phyloP scores from a whole-genome alignment of 23 tunicate species.

The Trididemnum clinides region DNA sequence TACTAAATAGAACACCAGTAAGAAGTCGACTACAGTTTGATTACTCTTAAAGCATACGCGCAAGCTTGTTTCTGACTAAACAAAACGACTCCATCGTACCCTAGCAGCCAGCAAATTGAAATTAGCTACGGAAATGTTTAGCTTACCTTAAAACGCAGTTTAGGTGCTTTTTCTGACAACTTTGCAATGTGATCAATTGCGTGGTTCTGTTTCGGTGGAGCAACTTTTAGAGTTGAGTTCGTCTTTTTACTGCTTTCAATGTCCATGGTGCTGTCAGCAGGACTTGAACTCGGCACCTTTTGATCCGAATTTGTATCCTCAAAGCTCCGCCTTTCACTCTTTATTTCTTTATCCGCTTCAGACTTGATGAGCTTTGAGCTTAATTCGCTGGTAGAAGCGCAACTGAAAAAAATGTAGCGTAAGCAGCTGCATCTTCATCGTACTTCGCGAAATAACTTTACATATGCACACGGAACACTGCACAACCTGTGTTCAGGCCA shows the following conservation, averaged over 20 bases:
- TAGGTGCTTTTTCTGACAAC: constrained; percentile 53
- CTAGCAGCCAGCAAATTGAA: too few relatives aligned
- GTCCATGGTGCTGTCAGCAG: constrained; percentile 26
- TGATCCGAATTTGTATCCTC: constrained; percentile 46
- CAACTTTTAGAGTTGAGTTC: neutral
- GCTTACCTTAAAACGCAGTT: constrained; percentile 74
- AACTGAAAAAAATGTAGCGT: constrained; percentile 45
- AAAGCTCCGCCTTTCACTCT: constrained; percentile 2
- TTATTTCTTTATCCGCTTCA: constrained; percentile 30
- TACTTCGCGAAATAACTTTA: too few relatives aligned
- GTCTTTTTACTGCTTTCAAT: neutral
- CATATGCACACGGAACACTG: too few relatives aligned
- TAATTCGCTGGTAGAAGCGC: constrained; percentile 39
- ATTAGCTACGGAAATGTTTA: too few relatives aligned
- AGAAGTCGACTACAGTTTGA: too few relatives aligned
- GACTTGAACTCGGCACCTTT: constrained; percentile 48
- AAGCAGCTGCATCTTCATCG: too few relatives aligned
- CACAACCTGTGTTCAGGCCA: too few relatives aligned
- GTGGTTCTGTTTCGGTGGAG: neutral
- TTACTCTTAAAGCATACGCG: too few relatives aligned
- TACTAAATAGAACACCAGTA: too few relatives aligned
- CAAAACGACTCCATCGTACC: too few relatives aligned
- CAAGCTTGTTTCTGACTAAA: too few relatives aligned
- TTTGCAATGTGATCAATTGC: neutral
- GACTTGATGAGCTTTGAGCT: constrained; percentile 65